Evolutionary conservation across 2,113 vertebrate species (phyloP), one percentile per base, ranked within the genome.

Genomic region (Calypte anna): DNA sequence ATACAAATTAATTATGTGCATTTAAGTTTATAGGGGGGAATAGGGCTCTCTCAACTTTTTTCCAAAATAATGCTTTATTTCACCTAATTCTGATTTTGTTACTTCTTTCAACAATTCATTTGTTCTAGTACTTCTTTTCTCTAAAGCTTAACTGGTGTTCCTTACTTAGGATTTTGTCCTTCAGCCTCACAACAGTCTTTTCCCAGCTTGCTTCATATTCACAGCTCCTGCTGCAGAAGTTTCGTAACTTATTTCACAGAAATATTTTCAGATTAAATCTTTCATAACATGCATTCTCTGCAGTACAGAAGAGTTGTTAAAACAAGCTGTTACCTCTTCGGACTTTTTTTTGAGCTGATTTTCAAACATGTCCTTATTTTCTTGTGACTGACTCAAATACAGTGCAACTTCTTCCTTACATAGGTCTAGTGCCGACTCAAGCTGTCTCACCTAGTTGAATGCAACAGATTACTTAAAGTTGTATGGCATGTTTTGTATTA

Each of bases 321-420:
- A 70, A 83, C 21, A 91, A 95, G 13, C 12, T 86, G 6, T 97
- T 98, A 99, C 99, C 98, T 98, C 98, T 92, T 98, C 96, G 76
- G 97, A 98, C 84, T 97, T 99, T 91, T 96, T 97, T 92, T 98
- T 97, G 91, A 99, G 95, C 69, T 98, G 98, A 55, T 95, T 98
- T 97, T 99, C 97, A 91, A 98, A 98, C 46, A 96, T 96, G 53
- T 97, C 95, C 92, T 98, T 98, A 55, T 98, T 96, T 80, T 98
- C 98, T 94, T 99, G 98, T 55, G 98, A 97, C 62, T 98, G 97
- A 95, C 94, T 98, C 94, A 99, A 97, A 93, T 98, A 98, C 23
- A 96, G 66, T 25, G 92, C 96, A 93, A 99, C 96, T 94, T 99
- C 98, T 86, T 99, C 98, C 94, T 98, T 98, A 92, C 98, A 99